Base-by-base conservation (phyloP, 2,888 invertebrate species). In the Teleogryllus oceanicus region DNA sequence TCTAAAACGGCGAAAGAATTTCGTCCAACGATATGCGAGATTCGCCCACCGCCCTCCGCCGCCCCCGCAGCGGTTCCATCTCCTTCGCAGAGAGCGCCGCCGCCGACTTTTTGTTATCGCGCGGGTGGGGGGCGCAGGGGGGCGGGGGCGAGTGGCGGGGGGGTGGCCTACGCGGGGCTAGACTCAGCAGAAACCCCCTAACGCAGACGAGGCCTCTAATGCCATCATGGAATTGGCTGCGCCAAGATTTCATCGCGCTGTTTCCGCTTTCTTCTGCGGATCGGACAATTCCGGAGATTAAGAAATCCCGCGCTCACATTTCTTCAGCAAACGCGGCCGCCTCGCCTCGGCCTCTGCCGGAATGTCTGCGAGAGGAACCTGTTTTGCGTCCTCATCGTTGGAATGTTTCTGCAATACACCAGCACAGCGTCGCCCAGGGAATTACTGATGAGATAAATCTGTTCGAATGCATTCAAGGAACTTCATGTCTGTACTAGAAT, bases 11-110 rank as follows among this genome's bases (percentile, higher is more conserved):
- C 37, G 37, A 5, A 8, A 37, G 37, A 37, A 37, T 37, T 37
- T 37, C 37, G 37, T 1, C 37, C 37, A 37, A 37, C 37, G 37
- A 37, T 5, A 37, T 37, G 37, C 8, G 8, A 37, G 37, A 37
- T 37, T 37, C 62, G 62, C 13, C 16, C 62, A 62, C 13, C 76
- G 49, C 50, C 13, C 77, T 37, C 8, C 37, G 8, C 77, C 77
- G 80, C 50, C 76, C 76, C 50, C 24, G 76, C 62, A 16, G 74
- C 78, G n/a, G 50, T 51, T 50, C 74, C 76, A 12, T 18, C 76
- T 13, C 74, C 21, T 78, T 51, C 50, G 49, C 21, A 20, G 24
- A 49, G 24, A 62, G 49, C 74, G 20, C 78, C 50, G 78, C 62
- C n/a, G 13, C 16, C 16, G 62, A n/a, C 62, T 62, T 62, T 62